These are phyloP conservation scores for Phylloscopus trochiloides DNA, from an alignment of 2,113 vertebrate genomes.

Conservation along the genomic window DNA sequence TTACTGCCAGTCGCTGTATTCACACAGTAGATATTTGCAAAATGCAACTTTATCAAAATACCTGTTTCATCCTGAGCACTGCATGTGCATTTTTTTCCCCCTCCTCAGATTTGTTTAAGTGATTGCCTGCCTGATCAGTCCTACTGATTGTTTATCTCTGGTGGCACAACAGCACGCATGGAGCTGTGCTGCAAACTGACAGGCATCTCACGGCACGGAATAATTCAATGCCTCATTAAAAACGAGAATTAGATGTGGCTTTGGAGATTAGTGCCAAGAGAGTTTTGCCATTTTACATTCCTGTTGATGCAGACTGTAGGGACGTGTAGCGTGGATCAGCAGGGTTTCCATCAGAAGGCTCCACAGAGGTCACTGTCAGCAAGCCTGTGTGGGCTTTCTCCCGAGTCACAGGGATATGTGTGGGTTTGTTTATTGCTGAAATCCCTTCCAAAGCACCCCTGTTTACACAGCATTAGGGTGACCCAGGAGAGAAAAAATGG, in stretches of 20 bases:
- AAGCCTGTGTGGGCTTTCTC: neutral
- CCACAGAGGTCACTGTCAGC: neutral
- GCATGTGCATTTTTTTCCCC: neutral
- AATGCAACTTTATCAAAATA: constrained; percentile 25
- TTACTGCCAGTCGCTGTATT: neutral
- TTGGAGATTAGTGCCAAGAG: constrained; percentile 14
- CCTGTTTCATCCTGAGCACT: constrained; percentile 25
- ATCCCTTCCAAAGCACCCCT: neutral
- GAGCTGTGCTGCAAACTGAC: neutral
- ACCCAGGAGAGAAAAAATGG: neutral
- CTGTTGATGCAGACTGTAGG: neutral
- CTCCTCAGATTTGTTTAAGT: constrained; percentile 60
- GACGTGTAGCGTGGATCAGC: neutral
- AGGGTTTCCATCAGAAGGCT: neutral
- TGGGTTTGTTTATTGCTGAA: neutral
- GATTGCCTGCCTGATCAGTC: constrained; percentile 56
- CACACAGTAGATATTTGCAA: neutral
- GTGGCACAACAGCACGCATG: neutral
- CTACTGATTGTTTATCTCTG: constrained; percentile 59
- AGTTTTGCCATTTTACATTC: neutral
- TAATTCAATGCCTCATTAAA: constrained; percentile 64
- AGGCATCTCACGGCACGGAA: constrained; percentile 17
- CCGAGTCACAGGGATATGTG: neutral
- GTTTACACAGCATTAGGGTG: neutral
- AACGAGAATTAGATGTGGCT: constrained; percentile 32